These are phyloP conservation scores for Helicorthomorpha holstii DNA, from an alignment of 1,140 invertebrate genomes.

Conservation along the genomic window DNA sequence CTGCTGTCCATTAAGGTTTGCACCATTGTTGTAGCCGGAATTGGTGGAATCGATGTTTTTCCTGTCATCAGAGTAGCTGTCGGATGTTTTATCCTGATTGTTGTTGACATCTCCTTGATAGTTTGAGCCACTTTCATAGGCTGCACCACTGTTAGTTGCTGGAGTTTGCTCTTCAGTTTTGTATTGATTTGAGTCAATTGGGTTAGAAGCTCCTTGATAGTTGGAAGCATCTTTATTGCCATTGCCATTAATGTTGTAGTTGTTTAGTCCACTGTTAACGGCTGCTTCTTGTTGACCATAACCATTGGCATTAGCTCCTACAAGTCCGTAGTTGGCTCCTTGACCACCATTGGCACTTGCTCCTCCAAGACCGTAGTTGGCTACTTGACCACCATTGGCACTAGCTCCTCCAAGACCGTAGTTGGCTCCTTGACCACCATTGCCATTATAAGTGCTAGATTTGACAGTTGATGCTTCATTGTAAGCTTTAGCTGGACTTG, in stretches of 20 bases:
- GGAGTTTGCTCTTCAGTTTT: background rate
- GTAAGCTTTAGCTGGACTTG: too few relatives aligned
- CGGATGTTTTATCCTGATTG: background rate
- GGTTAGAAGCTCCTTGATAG: background rate
- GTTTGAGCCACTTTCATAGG: background rate
- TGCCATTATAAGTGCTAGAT: background rate
- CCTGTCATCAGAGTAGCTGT: background rate
- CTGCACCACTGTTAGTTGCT: constrained; percentile 3
- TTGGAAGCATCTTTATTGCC: too few relatives aligned
- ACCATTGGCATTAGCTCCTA: background rate
- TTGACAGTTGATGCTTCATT: too few relatives aligned
- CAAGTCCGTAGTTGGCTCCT: too few relatives aligned
- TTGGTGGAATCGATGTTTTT: too few relatives aligned
- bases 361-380: background rate
- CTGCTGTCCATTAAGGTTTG: too few relatives aligned
- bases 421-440: background rate
- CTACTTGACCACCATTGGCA: background rate
- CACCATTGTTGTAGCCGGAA: background rate
- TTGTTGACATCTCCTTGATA: background rate
- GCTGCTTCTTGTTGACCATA: background rate
- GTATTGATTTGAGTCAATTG: background rate
- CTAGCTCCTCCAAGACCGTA: background rate
- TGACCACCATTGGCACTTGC: background rate
- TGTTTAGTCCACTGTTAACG: background rate
- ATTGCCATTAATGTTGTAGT: too few relatives aligned